These are phyloP conservation scores for Trematomus bernacchii DNA, from an alignment of 2,797 vertebrate genomes.

Conservation along the genomic window DNA sequence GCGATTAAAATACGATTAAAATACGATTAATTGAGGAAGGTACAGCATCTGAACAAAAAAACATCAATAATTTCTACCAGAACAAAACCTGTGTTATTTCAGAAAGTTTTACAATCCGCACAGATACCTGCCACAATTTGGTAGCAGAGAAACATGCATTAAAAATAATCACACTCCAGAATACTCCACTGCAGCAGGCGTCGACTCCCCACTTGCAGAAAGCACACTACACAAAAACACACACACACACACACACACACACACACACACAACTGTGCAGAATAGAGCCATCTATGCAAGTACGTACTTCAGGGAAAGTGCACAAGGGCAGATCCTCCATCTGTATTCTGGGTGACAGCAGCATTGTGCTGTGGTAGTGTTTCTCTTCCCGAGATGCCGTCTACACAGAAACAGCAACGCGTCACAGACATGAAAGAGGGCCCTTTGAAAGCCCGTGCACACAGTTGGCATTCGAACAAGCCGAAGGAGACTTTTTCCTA, in stretches of 20 bases:
- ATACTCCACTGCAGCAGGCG: slow-evolving; percentile 51
- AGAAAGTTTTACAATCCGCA: slow-evolving; percentile 22
- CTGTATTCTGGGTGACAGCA: slow-evolving; percentile 78
- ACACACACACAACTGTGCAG: slow-evolving; percentile 49
- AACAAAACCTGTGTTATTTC: slow-evolving; percentile 15
- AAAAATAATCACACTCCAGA: slow-evolving; percentile 73
- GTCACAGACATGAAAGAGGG: slow-evolving; percentile 68
- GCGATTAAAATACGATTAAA: too few relatives aligned
- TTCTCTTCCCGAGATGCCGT: slow-evolving; percentile 69
- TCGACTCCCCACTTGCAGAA: slow-evolving; percentile 57
- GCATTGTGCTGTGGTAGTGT: slow-evolving; percentile 61
- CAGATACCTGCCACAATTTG: slow-evolving; percentile 44
- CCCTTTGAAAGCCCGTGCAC: slow-evolving; percentile 64
- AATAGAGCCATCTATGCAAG: slow-evolving; percentile 74
- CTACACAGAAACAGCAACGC: slow-evolving; percentile 67
- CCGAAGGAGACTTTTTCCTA: slow-evolving; percentile 67
- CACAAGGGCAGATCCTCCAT: slow-evolving; percentile 79
- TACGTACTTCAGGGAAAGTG: slow-evolving; percentile 72
- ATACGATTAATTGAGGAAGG: too few relatives aligned
- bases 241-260: slow-evolving; percentile 27
- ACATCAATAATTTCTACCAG: slow-evolving; percentile 8
- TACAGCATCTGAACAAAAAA: slow-evolving; percentile 15
- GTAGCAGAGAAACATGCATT: slow-evolving; percentile 56
- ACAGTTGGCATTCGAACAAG: slow-evolving; percentile 69
- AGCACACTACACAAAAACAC: slow-evolving; percentile 50